A percentile compares a stretch with the other conserved stretches of the same genome.
These are phyloP conservation scores for Diaperis boleti DNA, from an alignment of 2,888 invertebrate species.

Conservation along the genomic window DNA sequence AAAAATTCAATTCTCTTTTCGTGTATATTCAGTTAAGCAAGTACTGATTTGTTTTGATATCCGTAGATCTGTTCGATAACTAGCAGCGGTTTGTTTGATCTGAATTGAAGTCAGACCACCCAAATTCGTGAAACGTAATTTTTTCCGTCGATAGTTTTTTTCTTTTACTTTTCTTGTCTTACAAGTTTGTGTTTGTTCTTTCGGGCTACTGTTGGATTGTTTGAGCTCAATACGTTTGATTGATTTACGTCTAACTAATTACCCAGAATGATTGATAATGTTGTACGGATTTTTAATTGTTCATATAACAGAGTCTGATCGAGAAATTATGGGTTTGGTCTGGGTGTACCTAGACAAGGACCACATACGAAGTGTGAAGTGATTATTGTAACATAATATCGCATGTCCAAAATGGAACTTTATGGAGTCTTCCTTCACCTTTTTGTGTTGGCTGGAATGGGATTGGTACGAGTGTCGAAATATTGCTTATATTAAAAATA, in stretches of 20 bases:
- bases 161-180: slow-evolving; percentile 21
- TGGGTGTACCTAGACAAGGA: slow-evolving; percentile 26
- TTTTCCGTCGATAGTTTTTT: slow-evolving; percentile 21
- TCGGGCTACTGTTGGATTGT: slow-evolving; percentile 36
- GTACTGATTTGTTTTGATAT: slow-evolving; percentile 39
- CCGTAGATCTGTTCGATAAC: slow-evolving; percentile 37
- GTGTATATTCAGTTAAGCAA: slow-evolving; percentile 25
- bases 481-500: slow-evolving; percentile 15
- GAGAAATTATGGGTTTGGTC: slow-evolving; percentile 15
- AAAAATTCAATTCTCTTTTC: slow-evolving; percentile 17
- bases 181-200: slow-evolving; percentile 34
- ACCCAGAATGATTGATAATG: slow-evolving; percentile 31
- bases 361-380: slow-evolving; percentile 40
- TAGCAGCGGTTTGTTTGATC: slow-evolving; percentile 40
- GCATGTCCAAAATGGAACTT: slow-evolving; percentile 5
- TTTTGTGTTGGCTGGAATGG: slow-evolving; percentile 1
- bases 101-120: slow-evolving; percentile 39
- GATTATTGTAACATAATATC: slow-evolving; percentile 37
- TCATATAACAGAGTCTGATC: slow-evolving; percentile 2
- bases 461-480: slow-evolving; percentile 20
- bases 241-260: slow-evolving; percentile 39
- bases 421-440: slow-evolving; percentile 10
- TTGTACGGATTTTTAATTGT: slow-evolving; percentile 28
- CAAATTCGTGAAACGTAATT: slow-evolving; percentile 40
- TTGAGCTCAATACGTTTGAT: slow-evolving; percentile 35